These are phyloP conservation scores for Drosophila obscura DNA, from an alignment of 1,140 invertebrate species.

Conservation along the genomic window DNA sequence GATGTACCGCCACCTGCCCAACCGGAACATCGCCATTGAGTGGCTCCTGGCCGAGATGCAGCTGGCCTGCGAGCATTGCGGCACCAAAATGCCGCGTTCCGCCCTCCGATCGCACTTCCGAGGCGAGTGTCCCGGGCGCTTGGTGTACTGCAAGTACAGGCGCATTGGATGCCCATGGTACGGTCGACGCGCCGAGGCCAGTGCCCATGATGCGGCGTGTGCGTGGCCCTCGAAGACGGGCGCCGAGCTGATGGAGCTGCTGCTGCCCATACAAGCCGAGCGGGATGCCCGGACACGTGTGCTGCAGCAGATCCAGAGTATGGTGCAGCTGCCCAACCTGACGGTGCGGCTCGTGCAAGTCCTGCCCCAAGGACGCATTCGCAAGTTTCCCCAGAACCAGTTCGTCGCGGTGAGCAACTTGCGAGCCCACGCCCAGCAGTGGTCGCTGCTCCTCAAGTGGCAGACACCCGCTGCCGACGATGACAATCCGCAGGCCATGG, in stretches of 20 bases:
- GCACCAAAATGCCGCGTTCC: not conserved
- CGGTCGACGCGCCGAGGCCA: not conserved
- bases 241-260: conserved; percentile 1
- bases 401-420: not conserved
- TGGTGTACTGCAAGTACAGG: conserved; percentile 25
- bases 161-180: conserved; percentile 45
- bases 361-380: not conserved
- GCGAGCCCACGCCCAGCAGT: not conserved
- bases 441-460: conserved; percentile 35
- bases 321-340: conserved; percentile 20
- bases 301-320: not conserved
- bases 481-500: not conserved
- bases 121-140: not conserved
- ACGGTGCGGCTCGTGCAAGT: conserved; percentile 23
- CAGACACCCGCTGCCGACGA: not conserved
- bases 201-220: conserved; percentile 8
- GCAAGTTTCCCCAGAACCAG: not conserved
- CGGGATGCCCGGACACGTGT: not conserved
- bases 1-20: conserved; percentile 25
- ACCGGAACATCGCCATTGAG: conserved; percentile 9
- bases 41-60: not conserved
- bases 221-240: conserved; percentile 19
- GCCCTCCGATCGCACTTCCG: not conserved
- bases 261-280: not conserved
- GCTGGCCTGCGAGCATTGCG: conserved; percentile 17